Conservation (phyloP, 2,113 vertebrate genomes). For the Perognathus longimembris region DNA sequence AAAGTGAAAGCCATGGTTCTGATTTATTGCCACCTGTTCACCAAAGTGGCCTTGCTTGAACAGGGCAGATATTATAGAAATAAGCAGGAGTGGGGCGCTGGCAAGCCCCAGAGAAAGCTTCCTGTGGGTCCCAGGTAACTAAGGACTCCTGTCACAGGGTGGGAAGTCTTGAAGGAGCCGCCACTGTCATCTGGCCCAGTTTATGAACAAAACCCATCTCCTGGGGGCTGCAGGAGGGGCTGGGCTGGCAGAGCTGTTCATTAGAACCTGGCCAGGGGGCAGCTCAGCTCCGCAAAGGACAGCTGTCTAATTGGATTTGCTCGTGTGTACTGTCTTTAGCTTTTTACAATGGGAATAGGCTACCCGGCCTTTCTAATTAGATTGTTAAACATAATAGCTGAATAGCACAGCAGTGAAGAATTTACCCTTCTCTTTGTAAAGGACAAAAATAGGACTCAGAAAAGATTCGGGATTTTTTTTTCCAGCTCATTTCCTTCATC, state of each 20-base stretch:
- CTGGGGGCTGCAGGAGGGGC: slow-evolving; percentile 17
- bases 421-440: slow-evolving; percentile 88
- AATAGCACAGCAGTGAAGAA: slow-evolving; percentile 87
- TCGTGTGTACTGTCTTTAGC: slow-evolving; percentile 85
- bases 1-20: slow-evolving; percentile 82
- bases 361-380: slow-evolving; percentile 90
- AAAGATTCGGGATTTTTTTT: slow-evolving; percentile 86
- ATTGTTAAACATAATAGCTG: slow-evolving; percentile 91
- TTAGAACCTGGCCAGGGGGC: slow-evolving; percentile 87
- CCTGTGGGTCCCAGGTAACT: neutral
- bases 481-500: slow-evolving; percentile 88
- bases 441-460: slow-evolving; percentile 83
- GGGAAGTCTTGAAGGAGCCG: neutral
- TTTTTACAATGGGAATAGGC: slow-evolving; percentile 87
- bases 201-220: slow-evolving; percentile 83
- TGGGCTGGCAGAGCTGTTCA: slow-evolving; percentile 76
- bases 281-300: slow-evolving; percentile 86
- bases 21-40: slow-evolving; percentile 87
- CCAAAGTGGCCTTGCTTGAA: slow-evolving; percentile 37
- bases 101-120: neutral
- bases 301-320: slow-evolving; percentile 91
- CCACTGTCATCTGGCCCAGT: slow-evolving; percentile 78
- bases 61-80: neutral
- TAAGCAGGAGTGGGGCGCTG: too few species aligned
- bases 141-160: neutral